Percentiles rank a stretch among this genome's conserved stretches.
These are phyloP conservation scores for Scaptomyza polygonia DNA, from an alignment of 2,888 invertebrate genomes.

Conservation along the genomic window DNA sequence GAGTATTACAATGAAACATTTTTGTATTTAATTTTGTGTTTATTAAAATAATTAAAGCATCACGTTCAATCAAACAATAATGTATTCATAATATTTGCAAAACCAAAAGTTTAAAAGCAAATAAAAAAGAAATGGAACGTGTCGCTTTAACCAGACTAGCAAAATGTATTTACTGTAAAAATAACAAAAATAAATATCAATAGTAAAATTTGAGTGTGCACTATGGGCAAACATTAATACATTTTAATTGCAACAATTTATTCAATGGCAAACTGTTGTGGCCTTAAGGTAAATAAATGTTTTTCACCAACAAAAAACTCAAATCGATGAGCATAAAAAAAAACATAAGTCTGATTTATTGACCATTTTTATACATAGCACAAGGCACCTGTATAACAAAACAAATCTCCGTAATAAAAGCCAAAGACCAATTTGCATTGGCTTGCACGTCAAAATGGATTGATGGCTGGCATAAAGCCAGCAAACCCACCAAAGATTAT, in stretches of 20 bases:
- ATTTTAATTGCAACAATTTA: background rate
- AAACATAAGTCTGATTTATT: constrained; percentile 32
- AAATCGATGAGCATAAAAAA: constrained; percentile 16
- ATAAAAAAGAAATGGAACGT: background rate
- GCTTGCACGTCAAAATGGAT: constrained; percentile 28
- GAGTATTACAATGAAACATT: background rate
- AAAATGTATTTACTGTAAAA: background rate
- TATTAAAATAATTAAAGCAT: no score
- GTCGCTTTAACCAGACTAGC: background rate
- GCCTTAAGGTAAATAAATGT: background rate
- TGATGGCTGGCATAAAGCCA: constrained; percentile 29
- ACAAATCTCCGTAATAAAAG: background rate
- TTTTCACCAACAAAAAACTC: background rate
- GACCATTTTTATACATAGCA: constrained; percentile 13
- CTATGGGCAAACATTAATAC: background rate
- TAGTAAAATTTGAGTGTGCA: background rate
- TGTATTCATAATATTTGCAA: background rate
- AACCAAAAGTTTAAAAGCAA: no score
- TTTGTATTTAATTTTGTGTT: no score
- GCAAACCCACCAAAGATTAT: constrained; percentile 13
- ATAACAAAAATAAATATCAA: background rate
- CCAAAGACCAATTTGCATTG: constrained; percentile 30
- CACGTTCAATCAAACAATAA: background rate
- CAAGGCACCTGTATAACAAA: background rate
- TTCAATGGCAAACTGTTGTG: background rate